A percentile compares a stretch with the other conserved stretches of the same genome.
Conservation (phyloP, 2,113 vertebrate genomes). For the Microcebus lehilahytsara region DNA sequence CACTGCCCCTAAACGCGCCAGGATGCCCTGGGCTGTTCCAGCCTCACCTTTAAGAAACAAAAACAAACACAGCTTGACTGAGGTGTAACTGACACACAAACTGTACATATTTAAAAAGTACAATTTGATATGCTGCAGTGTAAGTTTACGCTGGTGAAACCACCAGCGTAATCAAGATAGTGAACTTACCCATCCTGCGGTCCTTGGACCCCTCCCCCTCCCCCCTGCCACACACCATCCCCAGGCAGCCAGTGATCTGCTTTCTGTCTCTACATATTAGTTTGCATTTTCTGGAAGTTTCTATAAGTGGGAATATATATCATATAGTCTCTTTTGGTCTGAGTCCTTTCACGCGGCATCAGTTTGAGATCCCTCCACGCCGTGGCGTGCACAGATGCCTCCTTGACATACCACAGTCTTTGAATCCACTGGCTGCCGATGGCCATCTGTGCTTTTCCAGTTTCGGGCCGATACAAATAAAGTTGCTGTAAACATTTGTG, state of each 20-base stretch:
- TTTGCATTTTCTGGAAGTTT: not conserved
- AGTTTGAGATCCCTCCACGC: not conserved
- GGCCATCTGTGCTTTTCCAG: not conserved
- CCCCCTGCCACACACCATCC: not conserved
- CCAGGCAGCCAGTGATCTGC: not conserved
- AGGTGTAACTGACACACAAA: not conserved
- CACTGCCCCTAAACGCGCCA: not conserved
- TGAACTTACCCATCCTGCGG: not conserved
- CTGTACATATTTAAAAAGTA: not conserved
- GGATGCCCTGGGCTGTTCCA: not conserved
- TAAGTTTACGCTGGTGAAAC: not conserved
- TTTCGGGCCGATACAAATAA: not conserved
- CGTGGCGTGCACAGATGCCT: not conserved
- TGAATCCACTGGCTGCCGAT: not conserved
- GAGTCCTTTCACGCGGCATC: not conserved
- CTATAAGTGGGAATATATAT: not conserved
- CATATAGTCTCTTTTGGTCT: not conserved
- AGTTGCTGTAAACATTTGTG: not conserved
- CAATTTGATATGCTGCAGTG: not conserved
- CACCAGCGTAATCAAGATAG: not conserved
- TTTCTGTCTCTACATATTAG: not conserved
- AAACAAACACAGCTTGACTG: not conserved
- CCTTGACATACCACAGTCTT: not conserved
- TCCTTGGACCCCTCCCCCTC: not conserved
- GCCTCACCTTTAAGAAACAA: not conserved